Base-by-base conservation (phyloP, 2,888 invertebrate genomes). In the Tipula vernalis region DNA sequence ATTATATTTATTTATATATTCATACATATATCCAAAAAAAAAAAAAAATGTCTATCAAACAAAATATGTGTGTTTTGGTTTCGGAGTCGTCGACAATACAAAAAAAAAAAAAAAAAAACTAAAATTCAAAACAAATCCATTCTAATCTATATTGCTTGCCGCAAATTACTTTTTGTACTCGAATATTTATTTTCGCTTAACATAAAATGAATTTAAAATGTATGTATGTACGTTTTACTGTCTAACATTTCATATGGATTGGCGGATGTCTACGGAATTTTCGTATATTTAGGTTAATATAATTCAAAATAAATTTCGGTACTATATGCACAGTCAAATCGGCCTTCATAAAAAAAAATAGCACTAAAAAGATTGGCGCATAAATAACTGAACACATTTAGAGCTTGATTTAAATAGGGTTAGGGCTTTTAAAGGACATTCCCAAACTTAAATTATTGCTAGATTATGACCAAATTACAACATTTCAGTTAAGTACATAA, bases 1-100 rank as follows among this genome's bases (percentile, higher is more conserved):
- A 71, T 71, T 71, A 71, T 71, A 71, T 71, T 71, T 71, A 71
- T 71, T 71, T 71, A 71, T 71, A 71, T 71, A 71, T 71, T 71
- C 71, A 71, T 71, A 71, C 28, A 71, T 71, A 71, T 28, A 71
- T 71, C 71, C 71, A 71, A 71, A 71, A 71, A 71, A 71, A 57
- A 57, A 28, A 28, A 71, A 71, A 71, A 71, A 28, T 71, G 28
- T 71, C 18, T 71, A 18, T 28, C 71, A 28, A 18, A 71, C 71
- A 71, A 28, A 15, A 15, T 71, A 10, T 71, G 28, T 71, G 71
- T 71, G 28, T 71, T 71, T 71, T 28, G n/a, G 28, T 71, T 71
- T 71, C 12, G 71, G 28, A 71, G 71, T 71, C 28, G 71, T 71
- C 71, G 28, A 71, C n/a, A 71, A 71, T 28, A 71, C n/a, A n/a